Base-by-base conservation (phyloP, 2,797 vertebrate genomes). In the Meriones psammophilus region DNA sequence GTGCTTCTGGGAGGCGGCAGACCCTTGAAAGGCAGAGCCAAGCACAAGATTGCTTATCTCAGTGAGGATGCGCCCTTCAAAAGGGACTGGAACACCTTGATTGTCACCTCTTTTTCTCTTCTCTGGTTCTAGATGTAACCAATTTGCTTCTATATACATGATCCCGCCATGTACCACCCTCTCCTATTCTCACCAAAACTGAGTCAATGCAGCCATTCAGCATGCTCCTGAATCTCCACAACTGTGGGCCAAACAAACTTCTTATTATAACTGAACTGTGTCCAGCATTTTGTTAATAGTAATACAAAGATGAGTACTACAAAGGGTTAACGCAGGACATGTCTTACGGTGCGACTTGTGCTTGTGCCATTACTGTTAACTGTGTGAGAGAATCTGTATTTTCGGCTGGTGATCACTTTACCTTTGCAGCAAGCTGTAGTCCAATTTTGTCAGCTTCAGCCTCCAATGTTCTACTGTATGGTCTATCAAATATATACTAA, bases 401-500 rank as follows among this genome's bases (percentile, higher is more conserved):
- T 54, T 88, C 36, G 85, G 50, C 46, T 80, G 81, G 30, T 22
- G 46, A 96, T 83, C 85, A 36, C 0, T n/a, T 97, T 99, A 99
- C 99, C 99, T 99, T 99, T 62, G 99, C 99, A 95, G 99, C 99
- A 97, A 99, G 96, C 97, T 98, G 99, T 94, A 99, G 97, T 97
- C 99, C 99, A 14, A 99, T 99, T 97, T 98, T 97, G 98, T 99
- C 99, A 64, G 99, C 99, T 97, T 99, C 99, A 1, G 98, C 98
- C 96, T 99, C 99, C 97, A 99, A 92, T 13, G 99, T 99, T 88
- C 99, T 99, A 97, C 99, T 99, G 97, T 99, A 99, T 0, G 99
- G 99, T 96, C 98, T 99, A 20, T 98, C 98, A 98, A 99, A 99
- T 97, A 99, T 97, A 94, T 99, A 97, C 99, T 99, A 98, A 60